Evolutionary conservation across 2,888 invertebrate genomes (phyloP), one percentile per base, ranked within the genome.

Genomic region (Cosmia trapezina): DNA sequence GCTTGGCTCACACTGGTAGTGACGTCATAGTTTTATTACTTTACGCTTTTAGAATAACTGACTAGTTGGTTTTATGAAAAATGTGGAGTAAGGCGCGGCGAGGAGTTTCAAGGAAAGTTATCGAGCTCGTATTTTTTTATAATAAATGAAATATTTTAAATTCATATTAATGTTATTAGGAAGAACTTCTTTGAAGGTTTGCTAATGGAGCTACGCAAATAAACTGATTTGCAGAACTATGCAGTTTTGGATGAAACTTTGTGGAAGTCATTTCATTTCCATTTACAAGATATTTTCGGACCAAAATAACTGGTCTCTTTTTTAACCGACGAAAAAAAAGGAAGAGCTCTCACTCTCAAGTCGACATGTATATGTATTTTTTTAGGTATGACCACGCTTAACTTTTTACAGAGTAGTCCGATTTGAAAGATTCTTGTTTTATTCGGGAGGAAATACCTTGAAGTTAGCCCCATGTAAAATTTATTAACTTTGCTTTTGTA

Each of bases 21-120:
- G 66, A 53, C 60, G 83, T 41, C 19, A 57, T 64, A 78, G 78
- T 78, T 82, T 77, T 78, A 72, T 63, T 69, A 72, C 47, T 51
- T 65, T 45, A 54, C 33, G 43, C 69, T 73, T 78, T 70, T 62
- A 69, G 73, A 77, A 62, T 56, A 66, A 66, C 62, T 49, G 59
- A 60, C 43, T 63, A 67, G 53, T 60, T 54, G 54, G 41, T 47
- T 63, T 43, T 69, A 59, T 33, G 45, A 56, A 60, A 37, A 76
- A 66, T 12, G 37, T 4, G 37, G 37, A 37, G 37, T 37, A 37
- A 37, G 37, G 37, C 37, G 51, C 17, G 17, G 41, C 43, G n/a
- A 9, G 4, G 43, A 75, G 56, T 65, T 80, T 57, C 37, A 28
- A 80, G 11, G 28, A 43, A 59, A 12, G 53, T 76, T 57, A 51